A percentile compares a stretch with the other conserved stretches of the same genome.
phyloP scores from a whole-genome alignment of 2,113 vertebrate species.

The Etia nguti region DNA sequence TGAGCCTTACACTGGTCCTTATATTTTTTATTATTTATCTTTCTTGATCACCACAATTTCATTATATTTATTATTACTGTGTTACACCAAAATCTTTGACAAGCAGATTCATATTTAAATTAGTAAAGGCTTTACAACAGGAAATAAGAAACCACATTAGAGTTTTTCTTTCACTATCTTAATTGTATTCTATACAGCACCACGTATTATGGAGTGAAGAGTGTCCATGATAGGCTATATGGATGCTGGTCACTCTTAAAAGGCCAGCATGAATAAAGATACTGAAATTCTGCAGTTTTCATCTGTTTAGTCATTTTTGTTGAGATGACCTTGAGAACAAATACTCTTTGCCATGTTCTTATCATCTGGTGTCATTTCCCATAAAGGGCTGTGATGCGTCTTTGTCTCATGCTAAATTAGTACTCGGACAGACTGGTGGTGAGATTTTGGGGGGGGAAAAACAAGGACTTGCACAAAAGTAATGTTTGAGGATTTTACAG shows the following conservation, averaged over 20 bases:
- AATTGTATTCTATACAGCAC: not conserved
- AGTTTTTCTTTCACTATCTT: not conserved
- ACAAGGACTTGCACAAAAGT: not conserved
- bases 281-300: not conserved
- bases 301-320: not conserved
- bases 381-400: not conserved
- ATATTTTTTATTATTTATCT: not conserved
- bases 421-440: not conserved
- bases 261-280: not conserved
- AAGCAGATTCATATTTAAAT: not conserved
- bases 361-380: not conserved
- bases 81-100: no score
- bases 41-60: not conserved
- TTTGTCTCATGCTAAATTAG: not conserved
- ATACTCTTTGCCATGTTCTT: not conserved
- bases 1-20: not conserved
- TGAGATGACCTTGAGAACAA: not conserved
- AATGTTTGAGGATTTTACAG: not conserved
- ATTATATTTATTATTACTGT: not conserved
- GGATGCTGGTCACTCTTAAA: not conserved
- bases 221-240: not conserved
- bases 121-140: not conserved
- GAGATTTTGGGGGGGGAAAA: rapidly evolving
- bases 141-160: not conserved
- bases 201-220: not conserved